Evolutionary conservation across 2,113 vertebrate genomes (phyloP), one percentile per base, ranked within the genome.

Genomic region (Gambusia affinis): DNA sequence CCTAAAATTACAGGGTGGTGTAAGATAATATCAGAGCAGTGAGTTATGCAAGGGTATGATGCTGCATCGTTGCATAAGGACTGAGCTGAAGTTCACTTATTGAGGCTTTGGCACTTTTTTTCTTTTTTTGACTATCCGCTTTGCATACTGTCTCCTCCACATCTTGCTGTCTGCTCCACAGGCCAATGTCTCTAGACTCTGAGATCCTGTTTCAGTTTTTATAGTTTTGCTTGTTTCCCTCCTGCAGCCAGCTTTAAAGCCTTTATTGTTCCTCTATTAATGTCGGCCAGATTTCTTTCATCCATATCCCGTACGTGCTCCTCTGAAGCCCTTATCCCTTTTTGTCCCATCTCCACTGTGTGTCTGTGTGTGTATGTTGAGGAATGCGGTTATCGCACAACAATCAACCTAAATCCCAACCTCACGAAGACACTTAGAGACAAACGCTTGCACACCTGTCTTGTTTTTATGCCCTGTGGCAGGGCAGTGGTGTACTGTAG

Each of bases 391-490:
- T 75, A 80, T 60, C 73, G 72, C 72, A 63, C 66, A 77, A 17
- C 22, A 15, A 60, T 75, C 76, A 17, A 15, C 4, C 60, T 15
- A 8, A 57, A 71, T 77, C 33, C 69, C 70, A 35, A 1, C 75
- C 70, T 73, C 69, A 51, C 62, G 24, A 66, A 64, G 64, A 77
- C 65, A 80, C 78, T 27, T 3, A 78, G 8, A 85, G 61, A 54
- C n/a, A 22, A 33, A 61, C 72, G 33, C 61, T 69, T 24, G 7
- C 75, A 87, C 82, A 81, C 73, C 75, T 84, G 82, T 84, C 83
- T 87, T 70, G 60, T 74, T 69, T 64, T 78, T 24, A 31, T 80
- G 79, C 81, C 80, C 78, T 17, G 64, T 87, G 85, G 84, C 82
- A 76, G 54, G 67, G 75, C 81, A 86, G 83, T 24, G 0, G 51